Conservation (phyloP, 2,888 invertebrate species). For the Diloba caeruleocephala region DNA sequence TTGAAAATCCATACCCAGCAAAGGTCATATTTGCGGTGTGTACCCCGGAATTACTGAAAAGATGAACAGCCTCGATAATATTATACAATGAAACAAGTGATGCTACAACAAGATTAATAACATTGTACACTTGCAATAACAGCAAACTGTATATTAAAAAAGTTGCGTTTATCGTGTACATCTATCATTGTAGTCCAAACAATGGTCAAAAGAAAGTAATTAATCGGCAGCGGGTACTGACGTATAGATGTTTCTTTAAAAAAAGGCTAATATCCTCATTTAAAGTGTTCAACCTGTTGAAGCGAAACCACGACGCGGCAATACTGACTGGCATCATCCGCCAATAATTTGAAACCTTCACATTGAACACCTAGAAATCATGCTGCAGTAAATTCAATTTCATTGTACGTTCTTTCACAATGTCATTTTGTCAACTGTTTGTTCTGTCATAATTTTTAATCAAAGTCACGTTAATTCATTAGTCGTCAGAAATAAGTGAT, state of each 20-base stretch:
- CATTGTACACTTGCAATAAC: constrained; percentile 39
- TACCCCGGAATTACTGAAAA: constrained; percentile 35
- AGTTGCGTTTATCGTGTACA: constrained; percentile 24
- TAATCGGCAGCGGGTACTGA: constrained; percentile 24
- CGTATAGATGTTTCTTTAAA: constrained; percentile 24
- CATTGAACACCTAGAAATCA: constrained; percentile 16
- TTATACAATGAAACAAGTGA: constrained; percentile 42
- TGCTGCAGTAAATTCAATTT: constrained; percentile 4
- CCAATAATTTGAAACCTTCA: constrained; percentile 47
- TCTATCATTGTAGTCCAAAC: constrained; percentile 40
- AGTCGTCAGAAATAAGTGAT: constrained; percentile 5
- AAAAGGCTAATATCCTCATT: constrained; percentile 39
- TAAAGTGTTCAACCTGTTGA: constrained; percentile 44
- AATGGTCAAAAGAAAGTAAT: constrained; percentile 51
- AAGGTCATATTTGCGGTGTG: constrained; percentile 39
- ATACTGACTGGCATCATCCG: constrained; percentile 46
- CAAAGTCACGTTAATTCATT: constrained; percentile 1
- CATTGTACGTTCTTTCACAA: not conserved
- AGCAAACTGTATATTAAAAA: constrained; percentile 21
- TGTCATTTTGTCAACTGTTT: constrained; percentile 9
- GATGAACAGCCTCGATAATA: constrained; percentile 41
- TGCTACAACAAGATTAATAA: constrained; percentile 44
- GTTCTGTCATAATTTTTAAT: constrained; percentile 10
- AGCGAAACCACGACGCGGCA: constrained; percentile 46
- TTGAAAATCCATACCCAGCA: too few relatives aligned